Conservation (phyloP, 1,140 invertebrate species). For the Ditylenchus dipsaci region DNA sequence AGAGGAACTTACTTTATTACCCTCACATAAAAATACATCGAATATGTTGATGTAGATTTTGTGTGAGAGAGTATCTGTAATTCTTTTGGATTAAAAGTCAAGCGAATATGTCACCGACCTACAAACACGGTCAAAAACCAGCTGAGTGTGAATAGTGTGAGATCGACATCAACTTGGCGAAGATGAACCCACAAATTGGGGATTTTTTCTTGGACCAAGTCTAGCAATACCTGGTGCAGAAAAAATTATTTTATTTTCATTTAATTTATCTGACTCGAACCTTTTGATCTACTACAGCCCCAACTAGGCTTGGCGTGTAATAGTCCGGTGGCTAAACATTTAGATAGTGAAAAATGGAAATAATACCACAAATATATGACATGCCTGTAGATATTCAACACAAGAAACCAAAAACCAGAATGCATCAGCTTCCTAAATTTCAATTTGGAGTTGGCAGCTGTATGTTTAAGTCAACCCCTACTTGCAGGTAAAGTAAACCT, state of each 20-base stretch:
- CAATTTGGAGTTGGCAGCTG: no score
- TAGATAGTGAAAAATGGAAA: no score
- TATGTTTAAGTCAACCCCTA: no score
- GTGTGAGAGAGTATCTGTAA: slow-evolving; percentile 61
- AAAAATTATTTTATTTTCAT: no score
- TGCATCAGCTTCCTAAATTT: slow-evolving; percentile 63
- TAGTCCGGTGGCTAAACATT: slow-evolving; percentile 60
- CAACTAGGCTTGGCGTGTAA: slow-evolving; percentile 62
- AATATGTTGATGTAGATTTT: slow-evolving; percentile 64
- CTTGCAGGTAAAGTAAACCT: slow-evolving; percentile 62
- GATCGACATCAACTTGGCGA: slow-evolving; percentile 61
- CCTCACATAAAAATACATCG: slow-evolving; percentile 66
- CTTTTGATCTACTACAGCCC: slow-evolving; percentile 65
- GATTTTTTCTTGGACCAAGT: slow-evolving; percentile 64
- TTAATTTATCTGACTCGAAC: slow-evolving; percentile 13
- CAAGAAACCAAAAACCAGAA: slow-evolving; percentile 66
- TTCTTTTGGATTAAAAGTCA: not conserved
- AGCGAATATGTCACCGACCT: not conserved
- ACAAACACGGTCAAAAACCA: slow-evolving; percentile 67
- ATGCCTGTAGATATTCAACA: slow-evolving; percentile 61
- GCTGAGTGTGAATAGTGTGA: slow-evolving; percentile 64
- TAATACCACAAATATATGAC: no score
- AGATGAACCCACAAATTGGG: slow-evolving; percentile 62
- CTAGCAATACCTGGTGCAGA: slow-evolving; percentile 62
- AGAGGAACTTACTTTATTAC: slow-evolving; percentile 63